Conservation (phyloP, 2,888 invertebrate species). For the Xanthorhoe designata region DNA sequence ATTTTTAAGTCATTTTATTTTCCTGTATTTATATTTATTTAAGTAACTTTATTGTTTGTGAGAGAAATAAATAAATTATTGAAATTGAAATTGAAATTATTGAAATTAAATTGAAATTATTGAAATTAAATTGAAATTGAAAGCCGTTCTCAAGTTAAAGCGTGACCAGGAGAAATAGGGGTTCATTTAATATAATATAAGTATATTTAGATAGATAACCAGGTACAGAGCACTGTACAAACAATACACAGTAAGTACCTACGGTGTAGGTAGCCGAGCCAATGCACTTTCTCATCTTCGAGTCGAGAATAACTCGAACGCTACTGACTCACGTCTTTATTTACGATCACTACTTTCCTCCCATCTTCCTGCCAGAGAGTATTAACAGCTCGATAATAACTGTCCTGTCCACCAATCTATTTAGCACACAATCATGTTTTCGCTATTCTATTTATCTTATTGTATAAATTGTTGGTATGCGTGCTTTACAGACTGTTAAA, state of each 20-base stretch:
- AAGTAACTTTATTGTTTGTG: no score
- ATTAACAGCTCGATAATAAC: slow-evolving; percentile 53
- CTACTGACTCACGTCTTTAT: slow-evolving; percentile 75
- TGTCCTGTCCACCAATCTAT: slow-evolving; percentile 58
- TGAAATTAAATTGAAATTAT: no score
- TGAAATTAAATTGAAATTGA: no score
- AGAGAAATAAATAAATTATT: no score
- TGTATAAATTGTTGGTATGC: slow-evolving; percentile 42
- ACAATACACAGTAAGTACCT: slow-evolving; percentile 6
- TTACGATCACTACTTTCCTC: slow-evolving; percentile 68
- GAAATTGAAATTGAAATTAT: no score
- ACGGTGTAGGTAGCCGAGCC: slow-evolving; percentile 37
- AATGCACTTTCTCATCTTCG: slow-evolving; percentile 80
- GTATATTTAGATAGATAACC: no score
- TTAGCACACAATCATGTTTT: slow-evolving; percentile 50
- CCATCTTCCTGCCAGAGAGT: slow-evolving; percentile 58
- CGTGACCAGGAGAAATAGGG: no score
- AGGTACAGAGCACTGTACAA: slow-evolving; percentile 7
- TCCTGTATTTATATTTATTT: no score
- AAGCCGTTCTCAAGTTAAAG: no score
- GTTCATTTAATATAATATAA: no score
- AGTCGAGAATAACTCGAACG: slow-evolving; percentile 75
- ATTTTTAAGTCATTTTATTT: no score
- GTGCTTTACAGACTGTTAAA: slow-evolving; percentile 32
- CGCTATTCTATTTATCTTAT: slow-evolving; percentile 47